phyloP scores from a whole-genome alignment of 23 tunicate species.

The Halocynthia aurantium region DNA sequence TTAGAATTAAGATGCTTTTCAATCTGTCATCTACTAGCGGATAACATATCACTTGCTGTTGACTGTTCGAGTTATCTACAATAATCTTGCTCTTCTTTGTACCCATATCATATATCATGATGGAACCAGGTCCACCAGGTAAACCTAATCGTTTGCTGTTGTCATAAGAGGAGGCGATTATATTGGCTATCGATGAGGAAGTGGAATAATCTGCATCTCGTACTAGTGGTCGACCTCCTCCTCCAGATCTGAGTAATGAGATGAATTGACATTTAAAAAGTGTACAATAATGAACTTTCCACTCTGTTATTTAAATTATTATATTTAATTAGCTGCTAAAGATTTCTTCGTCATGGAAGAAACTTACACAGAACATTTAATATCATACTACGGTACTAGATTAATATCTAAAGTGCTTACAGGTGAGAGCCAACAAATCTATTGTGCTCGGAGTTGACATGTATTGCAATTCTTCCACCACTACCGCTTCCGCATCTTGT shows the following conservation, averaged over 20 bases:
- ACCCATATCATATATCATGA: slow-evolving; percentile 5
- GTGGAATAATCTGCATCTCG: background rate
- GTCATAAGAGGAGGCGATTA: too few relatives aligned
- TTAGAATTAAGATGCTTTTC: background rate
- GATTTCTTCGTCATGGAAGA: too few relatives aligned
- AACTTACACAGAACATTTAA: too few relatives aligned
- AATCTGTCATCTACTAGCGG: slow-evolving; percentile 10
- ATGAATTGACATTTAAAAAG: background rate
- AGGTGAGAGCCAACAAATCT: slow-evolving; percentile 11
- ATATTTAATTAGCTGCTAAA: too few relatives aligned
- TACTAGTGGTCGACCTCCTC: slow-evolving; percentile 13
- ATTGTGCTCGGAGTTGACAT: background rate
- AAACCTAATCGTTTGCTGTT: slow-evolving; percentile 2
- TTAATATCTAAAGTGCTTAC: background rate
- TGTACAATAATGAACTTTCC: background rate
- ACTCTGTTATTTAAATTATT: too few relatives aligned
- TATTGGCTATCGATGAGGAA: background rate
- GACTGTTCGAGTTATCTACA: slow-evolving; percentile 13
- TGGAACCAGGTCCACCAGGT: slow-evolving; percentile 22
- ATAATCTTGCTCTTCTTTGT: slow-evolving; percentile 6
- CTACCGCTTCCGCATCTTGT: slow-evolving; percentile 25
- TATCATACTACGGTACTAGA: too few relatives aligned
- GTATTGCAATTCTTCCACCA: slow-evolving; percentile 28
- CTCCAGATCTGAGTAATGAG: background rate
- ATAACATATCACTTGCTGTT: slow-evolving; percentile 4